Evolutionary conservation across 2,113 vertebrate genomes (phyloP), one percentile per base, ranked within the genome.

Genomic region (Cebus imitator): DNA sequence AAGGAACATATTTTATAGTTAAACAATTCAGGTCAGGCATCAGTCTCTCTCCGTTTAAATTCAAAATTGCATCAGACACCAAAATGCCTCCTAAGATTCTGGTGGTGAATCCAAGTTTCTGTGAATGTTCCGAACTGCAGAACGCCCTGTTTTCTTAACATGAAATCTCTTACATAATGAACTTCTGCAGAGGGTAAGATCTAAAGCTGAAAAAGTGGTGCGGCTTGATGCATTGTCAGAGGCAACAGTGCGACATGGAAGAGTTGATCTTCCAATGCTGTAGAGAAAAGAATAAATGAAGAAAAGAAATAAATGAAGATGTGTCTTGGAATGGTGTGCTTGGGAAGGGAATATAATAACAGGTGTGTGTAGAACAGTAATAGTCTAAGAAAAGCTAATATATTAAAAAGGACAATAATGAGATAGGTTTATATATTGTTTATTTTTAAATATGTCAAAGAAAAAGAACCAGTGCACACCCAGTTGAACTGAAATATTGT

Each of bases 111-210:
- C 96, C 86, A 18, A 91, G n/a, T 79, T 48, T 10, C 97, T 45
- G 57, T 79, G 73, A 73, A 90, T 97, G 97, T 96, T 64, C 66
- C n/a, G 70, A 87, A 94, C 90, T 93, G 43, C 45, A 95, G 83
- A 52, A 50, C 55, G 23, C 21, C 76, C 90, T 92, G 55, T 93
- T 95, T 98, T 97, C 96, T 87, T 84, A 95, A 0, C 57, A 89
- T 89, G 66, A 88, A 80, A 7, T 50, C 87, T 95, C 84, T 96
- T 97, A 70, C 37, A n/a, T 96, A 96, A 92, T 97, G 96, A 96
- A 52, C 72, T 91, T 87, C 70, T 96, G 97, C 94, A 93, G 90
- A 92, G 76, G 61, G 27, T 50, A 66, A 97, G 80, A 86, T 57
- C 87, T 95, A 85, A 75, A 94, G 72, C 87, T 43, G 78, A 57